phyloP scores from a whole-genome alignment of 2,113 vertebrate species.

The Clupea harengus region DNA sequence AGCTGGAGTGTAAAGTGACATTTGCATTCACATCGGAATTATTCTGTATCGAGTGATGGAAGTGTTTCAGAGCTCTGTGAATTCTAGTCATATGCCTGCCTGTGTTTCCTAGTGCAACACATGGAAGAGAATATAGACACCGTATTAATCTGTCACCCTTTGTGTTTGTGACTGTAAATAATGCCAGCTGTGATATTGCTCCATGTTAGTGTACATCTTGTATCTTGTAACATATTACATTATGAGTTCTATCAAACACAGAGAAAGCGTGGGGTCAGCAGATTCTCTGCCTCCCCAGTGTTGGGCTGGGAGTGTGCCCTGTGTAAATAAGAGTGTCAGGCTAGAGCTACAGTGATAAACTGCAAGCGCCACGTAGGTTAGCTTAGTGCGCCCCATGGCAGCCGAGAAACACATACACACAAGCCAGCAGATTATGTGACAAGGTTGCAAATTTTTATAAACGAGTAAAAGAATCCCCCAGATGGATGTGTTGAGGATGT shows the following conservation, averaged over 20 bases:
- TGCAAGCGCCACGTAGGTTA: slow-evolving; percentile 27
- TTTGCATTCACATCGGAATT: neutral
- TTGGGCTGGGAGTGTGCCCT: neutral
- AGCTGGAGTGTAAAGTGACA: neutral
- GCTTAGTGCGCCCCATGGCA: slow-evolving; percentile 29
- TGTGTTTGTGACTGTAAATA: neutral
- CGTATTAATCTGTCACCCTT: neutral
- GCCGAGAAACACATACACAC: neutral
- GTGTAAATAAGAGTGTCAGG: slow-evolving; percentile 5
- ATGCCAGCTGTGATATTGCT: neutral
- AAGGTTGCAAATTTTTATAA: slow-evolving; percentile 62
- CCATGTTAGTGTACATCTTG: neutral
- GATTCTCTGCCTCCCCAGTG: neutral
- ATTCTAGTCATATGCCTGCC: neutral
- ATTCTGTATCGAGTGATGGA: neutral
- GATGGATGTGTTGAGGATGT: slow-evolving; percentile 53
- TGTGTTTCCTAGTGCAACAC: neutral
- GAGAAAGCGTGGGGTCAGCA: neutral
- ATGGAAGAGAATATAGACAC: neutral
- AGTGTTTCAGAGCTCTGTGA: neutral
- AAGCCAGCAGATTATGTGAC: slow-evolving; percentile 55
- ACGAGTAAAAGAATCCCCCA: slow-evolving; percentile 57
- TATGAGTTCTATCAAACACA: neutral
- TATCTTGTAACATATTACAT: neutral
- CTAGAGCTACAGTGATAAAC: neutral